These are phyloP conservation scores for Galaxea fascicularis DNA, from an alignment of 92 coral and sea anemone species.

Conservation along the genomic window DNA sequence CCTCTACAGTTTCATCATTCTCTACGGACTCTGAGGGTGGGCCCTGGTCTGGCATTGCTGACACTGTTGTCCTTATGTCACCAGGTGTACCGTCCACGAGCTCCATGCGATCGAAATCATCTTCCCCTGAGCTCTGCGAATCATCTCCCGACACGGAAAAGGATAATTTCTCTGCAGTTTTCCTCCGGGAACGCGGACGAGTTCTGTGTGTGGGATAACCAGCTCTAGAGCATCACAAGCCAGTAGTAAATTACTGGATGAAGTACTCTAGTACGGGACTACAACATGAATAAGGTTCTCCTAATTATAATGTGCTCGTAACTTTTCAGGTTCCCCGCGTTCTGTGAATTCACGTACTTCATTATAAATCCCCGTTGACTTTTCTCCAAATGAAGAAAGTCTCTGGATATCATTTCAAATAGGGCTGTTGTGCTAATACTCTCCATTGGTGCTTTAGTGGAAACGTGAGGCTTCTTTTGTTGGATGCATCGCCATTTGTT, in stretches of 20 bases:
- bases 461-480: conserved; percentile 5
- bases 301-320: conserved; percentile 32
- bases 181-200: background rate
- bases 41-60: background rate
- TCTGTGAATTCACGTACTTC: conserved; percentile 26
- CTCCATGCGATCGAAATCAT: conserved; percentile 18
- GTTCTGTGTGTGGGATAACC: background rate
- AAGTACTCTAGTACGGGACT: conserved; percentile 11
- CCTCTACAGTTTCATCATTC: background rate
- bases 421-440: conserved; percentile 33
- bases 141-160: conserved; percentile 11
- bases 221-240: conserved; percentile 20
- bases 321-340: conserved; percentile 32
- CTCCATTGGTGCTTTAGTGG: conserved; percentile 18
- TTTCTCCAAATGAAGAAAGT: no score
- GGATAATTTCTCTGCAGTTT: conserved; percentile 3
- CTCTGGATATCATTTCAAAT: no score
- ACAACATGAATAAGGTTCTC: conserved; percentile 30
- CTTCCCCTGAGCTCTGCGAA: conserved; percentile 2
- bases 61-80: conserved; percentile 7
- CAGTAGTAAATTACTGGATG: conserved; percentile 41
- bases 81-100: conserved; percentile 13
- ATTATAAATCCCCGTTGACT: conserved; percentile 8
- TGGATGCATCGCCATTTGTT: conserved; percentile 16
- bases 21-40: conserved; percentile 16